These are phyloP conservation scores for Pangasius djambal DNA, from an alignment of 2,797 vertebrate species.

Conservation along the genomic window DNA sequence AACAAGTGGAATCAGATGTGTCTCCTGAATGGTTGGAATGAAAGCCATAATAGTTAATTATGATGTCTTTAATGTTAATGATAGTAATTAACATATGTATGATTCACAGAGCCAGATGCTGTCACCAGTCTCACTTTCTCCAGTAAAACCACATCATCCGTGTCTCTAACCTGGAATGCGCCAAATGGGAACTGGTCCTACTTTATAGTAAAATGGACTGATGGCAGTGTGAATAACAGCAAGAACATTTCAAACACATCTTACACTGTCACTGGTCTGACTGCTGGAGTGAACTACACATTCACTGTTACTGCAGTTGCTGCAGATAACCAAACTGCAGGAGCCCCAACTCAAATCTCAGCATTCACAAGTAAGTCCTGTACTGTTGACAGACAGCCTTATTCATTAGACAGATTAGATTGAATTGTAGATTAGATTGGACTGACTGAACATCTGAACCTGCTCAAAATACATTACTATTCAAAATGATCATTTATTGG, in stretches of 20 bases:
- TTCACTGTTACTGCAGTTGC: constrained; percentile 40
- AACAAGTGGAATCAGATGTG: no score
- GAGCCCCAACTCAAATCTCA: constrained; percentile 12
- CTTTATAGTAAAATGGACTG: constrained; percentile 15
- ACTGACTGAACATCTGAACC: not conserved
- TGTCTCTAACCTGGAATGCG: constrained; percentile 6
- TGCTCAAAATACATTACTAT: not conserved
- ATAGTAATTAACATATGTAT: not conserved
- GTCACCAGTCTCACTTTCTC: not conserved
- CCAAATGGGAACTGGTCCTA: not conserved
- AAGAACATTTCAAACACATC: not conserved
- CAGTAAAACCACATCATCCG: not conserved
- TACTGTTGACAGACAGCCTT: not conserved
- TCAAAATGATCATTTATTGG: not conserved
- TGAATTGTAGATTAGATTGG: not conserved
- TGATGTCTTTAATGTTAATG: no score
- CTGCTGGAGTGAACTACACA: constrained; percentile 40
- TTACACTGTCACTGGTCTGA: constrained; percentile 24
- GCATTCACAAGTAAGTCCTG: constrained; percentile 40
- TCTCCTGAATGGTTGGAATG: no score
- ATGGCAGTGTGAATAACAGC: not conserved
- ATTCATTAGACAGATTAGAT: not conserved
- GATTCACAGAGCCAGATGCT: not conserved
- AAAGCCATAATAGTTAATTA: no score
- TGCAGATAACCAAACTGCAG: constrained; percentile 15